Evolutionary conservation across 2,113 vertebrate species (phyloP), one percentile per base, ranked within the genome.

Genomic region (Pipra filicauda): DNA sequence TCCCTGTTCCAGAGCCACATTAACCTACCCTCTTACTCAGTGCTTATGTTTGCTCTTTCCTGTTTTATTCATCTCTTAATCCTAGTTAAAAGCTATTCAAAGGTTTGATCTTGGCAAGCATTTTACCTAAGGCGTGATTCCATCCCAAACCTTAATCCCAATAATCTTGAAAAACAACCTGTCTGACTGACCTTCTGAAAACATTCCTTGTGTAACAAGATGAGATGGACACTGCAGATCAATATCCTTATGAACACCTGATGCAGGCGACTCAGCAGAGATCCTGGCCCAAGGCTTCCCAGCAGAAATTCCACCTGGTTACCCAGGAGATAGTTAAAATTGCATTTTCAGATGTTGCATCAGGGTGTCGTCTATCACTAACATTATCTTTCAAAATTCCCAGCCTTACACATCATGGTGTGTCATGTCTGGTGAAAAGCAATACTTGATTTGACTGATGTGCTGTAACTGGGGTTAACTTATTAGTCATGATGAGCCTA

Each of bases 391-490:
- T 91, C 80, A 64, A 79, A 96, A 96, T 97, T 95, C 92, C 94
- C 91, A 96, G 95, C 94, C 94, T 96, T 93, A 33, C 91, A 92
- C 74, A 91, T 96, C 95, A 96, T 82, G 92, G 93, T 95, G 95
- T 95, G 92, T 97, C 96, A 96, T 62, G 95, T 97, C 96, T 97
- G 96, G 92, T 70, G 74, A 85, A 93, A 91, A 73, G 89, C 89
- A 92, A 77, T 79, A 61, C 81, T 92, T 85, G 92, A n/a, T 84
- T 89, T 96, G 96, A 96, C 89, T 95, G 91, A 96, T 96, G 95
- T 65, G 69, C 92, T 94, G 83, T 73, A 95, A 72, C 92, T 74
- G 91, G 84, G 89, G 71, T 94, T 91, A 95, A 91, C 70, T 89
- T 79, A 87, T 94, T 93, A 96, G 89, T 96, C 95, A 96, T 44